Base-by-base conservation (phyloP, 2,888 invertebrate species). In the Anarsia innoxiella region DNA sequence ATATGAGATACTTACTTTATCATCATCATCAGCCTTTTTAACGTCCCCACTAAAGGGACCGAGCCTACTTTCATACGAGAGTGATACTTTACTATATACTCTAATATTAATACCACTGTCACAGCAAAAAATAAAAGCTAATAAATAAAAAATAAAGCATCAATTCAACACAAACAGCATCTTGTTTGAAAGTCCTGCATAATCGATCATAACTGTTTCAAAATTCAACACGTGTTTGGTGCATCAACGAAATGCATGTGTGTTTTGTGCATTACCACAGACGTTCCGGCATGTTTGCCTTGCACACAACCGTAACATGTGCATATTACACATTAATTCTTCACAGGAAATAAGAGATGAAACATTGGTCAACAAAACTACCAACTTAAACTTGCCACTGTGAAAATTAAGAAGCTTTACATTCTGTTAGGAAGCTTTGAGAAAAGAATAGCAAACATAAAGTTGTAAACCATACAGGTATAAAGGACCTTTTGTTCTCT, bases 321-420 rank as follows among this genome's bases (percentile, higher is more conserved):
- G 52, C 56, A 50, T 52, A 64, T 65, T 54, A 54, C 52, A 60
- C 55, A 62, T 66, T 66, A 66, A 73, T 69, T 63, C 62, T 68
- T 67, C 64, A 65, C 65, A 62, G 66, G 67, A 68, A 73, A 41
- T 59, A 45, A 52, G 59, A 65, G 64, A 62, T 61, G 58, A 62
- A 61, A 59, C 63, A 54, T 64, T 51, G 58, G 64, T 67, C 64
- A 68, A 70, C 33, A 48, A 38, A 43, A 50, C 51, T 47, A 46
- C 46, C 37, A 42, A 40, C 31, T 8, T 47, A 37, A 36, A 33
- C 42, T 44, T 46, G 40, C 44, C 38, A 28, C 23, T 13, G 8
- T 10, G 9, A 33, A 9, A 3, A 23, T n/a, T 23, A 31, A 29
- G 8, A 33, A 27, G n/a, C 11, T 5, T 13, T 2, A 13, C 16